Evolutionary conservation across 2,888 invertebrate genomes (phyloP).

Genomic region (Polydrusus tereticollis): DNA sequence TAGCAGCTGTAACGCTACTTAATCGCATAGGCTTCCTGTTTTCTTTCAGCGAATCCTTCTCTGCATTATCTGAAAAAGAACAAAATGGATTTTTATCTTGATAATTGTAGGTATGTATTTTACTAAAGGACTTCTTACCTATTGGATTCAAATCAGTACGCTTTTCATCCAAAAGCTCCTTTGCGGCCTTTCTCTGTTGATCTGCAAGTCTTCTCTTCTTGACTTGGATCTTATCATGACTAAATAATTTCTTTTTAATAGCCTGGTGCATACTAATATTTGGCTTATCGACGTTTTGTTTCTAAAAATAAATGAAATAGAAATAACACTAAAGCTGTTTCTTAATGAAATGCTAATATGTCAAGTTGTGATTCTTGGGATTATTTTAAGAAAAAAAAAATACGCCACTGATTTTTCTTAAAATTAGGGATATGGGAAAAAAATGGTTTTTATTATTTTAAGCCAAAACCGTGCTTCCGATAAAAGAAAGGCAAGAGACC

Average conservation of each 20-base stretch:
- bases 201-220: constrained; percentile 57
- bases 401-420: too few relatives aligned
- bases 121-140: constrained; percentile 5
- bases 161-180: constrained; percentile 65
- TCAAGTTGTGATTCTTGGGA: too few relatives aligned
- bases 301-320: constrained; percentile 27
- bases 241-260: constrained; percentile 64
- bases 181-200: constrained; percentile 61
- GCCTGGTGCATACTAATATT: constrained; percentile 60
- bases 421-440: too few relatives aligned
- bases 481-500: too few relatives aligned
- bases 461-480: too few relatives aligned
- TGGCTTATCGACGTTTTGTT: constrained; percentile 40
- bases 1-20: constrained; percentile 68
- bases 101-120: background rate
- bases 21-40: constrained; percentile 63
- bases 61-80: constrained; percentile 54
- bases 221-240: constrained; percentile 60
- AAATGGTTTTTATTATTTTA: too few relatives aligned
- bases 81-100: background rate
- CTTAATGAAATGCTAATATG: too few relatives aligned
- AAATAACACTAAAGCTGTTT: background rate
- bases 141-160: constrained; percentile 62
- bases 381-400: too few relatives aligned
- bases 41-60: constrained; percentile 62